Conservation (phyloP, 2,113 vertebrate genomes). For the Andinoacara biseriatus region DNA sequence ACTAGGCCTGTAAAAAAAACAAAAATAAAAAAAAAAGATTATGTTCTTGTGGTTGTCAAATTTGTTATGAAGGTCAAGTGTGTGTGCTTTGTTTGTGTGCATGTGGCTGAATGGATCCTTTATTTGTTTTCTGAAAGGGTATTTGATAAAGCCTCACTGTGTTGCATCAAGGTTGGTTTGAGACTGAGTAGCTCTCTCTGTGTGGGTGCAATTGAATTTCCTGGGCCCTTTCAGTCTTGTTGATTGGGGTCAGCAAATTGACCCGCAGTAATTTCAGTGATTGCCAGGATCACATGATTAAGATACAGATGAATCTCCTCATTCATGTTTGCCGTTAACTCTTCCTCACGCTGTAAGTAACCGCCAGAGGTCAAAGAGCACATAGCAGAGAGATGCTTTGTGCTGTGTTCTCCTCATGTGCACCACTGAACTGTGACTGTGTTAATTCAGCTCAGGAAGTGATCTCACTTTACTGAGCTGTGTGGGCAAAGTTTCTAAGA, state of each 20-base stretch:
- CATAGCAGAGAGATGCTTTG: conserved; percentile 23
- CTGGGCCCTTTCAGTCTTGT: not conserved
- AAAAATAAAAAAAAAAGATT: not conserved
- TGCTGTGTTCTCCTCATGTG: conserved; percentile 38
- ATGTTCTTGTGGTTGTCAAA: not conserved
- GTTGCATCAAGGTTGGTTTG: not conserved
- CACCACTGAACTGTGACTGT: conserved; percentile 19
- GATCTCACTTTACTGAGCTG: not conserved
- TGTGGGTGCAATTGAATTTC: not conserved
- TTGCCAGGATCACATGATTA: conserved; percentile 46
- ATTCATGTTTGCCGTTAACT: conserved; percentile 23
- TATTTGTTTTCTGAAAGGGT: not conserved
- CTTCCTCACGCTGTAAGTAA: conserved; percentile 28
- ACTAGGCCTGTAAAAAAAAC: not conserved
- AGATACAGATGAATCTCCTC: conserved; percentile 40
- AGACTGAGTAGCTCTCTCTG: not conserved
- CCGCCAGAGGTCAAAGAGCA: conserved; percentile 8
- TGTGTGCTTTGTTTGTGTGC: not conserved
- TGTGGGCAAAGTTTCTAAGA: not conserved
- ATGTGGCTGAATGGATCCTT: not conserved
- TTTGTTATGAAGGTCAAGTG: not conserved
- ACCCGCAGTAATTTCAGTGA: conserved; percentile 47
- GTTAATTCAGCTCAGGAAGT: conserved; percentile 20
- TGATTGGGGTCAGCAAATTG: conserved; percentile 52
- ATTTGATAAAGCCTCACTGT: conserved; percentile 8